These are phyloP conservation scores for Amblyjoppa proteus DNA, from an alignment of 2,888 invertebrate species.

Conservation along the genomic window DNA sequence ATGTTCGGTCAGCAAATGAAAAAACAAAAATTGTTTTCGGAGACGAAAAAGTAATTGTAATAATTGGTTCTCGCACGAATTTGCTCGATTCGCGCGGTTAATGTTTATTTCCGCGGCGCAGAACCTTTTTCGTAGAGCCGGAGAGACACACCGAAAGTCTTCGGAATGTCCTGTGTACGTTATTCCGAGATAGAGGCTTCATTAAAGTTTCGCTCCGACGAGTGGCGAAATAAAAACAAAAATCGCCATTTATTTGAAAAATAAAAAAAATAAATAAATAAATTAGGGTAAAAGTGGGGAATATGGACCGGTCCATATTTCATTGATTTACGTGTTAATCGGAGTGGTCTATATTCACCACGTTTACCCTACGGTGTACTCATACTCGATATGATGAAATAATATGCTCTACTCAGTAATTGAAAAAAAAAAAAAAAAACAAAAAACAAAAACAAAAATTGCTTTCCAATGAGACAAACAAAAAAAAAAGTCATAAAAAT, in stretches of 20 bases:
- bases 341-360: no score
- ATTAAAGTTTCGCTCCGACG: conserved; percentile 72
- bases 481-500: conserved; percentile 3
- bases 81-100: neutral
- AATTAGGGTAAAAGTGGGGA: no score
- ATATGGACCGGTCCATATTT: no score
- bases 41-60: neutral
- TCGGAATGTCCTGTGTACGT: conserved; percentile 28
- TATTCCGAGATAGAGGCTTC: conserved; percentile 63
- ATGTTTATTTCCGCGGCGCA: conserved; percentile 52
- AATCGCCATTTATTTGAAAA: no score
- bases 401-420: no score
- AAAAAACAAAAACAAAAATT: neutral
- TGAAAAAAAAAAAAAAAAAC: no score
- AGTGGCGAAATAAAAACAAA: conserved; percentile 26
- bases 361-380: no score
- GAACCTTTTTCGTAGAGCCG: conserved; percentile 12
- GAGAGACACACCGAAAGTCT: conserved; percentile 34
- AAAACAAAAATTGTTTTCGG: neutral
- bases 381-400: no score
- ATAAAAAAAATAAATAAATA: no score
- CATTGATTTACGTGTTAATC: no score
- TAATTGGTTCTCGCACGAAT: neutral
- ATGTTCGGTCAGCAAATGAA: neutral
- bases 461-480: neutral